These are phyloP conservation scores for Anguilla megastoma DNA, from an alignment of 2,797 vertebrate genomes.

Conservation along the genomic window DNA sequence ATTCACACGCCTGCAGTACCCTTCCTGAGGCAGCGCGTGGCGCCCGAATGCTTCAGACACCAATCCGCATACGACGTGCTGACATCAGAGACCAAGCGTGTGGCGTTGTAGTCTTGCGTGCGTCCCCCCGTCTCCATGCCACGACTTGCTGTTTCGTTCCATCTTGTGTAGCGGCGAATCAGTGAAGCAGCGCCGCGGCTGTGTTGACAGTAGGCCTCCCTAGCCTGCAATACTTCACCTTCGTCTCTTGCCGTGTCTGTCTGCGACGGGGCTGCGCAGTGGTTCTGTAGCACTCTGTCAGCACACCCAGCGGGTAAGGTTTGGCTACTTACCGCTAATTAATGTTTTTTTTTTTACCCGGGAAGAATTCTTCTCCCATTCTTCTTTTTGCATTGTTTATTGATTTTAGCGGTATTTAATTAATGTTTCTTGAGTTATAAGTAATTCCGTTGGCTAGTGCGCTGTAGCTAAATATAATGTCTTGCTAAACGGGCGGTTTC, in stretches of 20 bases:
- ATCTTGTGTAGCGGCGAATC: constrained; percentile 70
- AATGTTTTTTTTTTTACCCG: constrained; percentile 47
- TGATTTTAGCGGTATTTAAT: constrained; percentile 36
- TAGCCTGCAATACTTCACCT: constrained; percentile 50
- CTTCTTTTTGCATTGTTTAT: constrained; percentile 50
- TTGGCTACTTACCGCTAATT: constrained; percentile 48
- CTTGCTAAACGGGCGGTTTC: constrained; percentile 25
- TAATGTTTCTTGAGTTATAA: constrained; percentile 25
- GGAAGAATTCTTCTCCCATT: constrained; percentile 50
- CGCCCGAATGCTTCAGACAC: constrained; percentile 44
- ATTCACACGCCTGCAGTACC: constrained; percentile 54
- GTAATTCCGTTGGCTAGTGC: background rate
- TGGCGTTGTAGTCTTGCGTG: constrained; percentile 68
- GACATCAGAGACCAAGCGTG: constrained; percentile 75
- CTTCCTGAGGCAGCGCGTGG: constrained; percentile 46
- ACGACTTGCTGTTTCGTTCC: constrained; percentile 78
- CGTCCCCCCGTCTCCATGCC: constrained; percentile 68
- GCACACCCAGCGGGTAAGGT: constrained; percentile 64
- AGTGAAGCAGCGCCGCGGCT: constrained; percentile 51
- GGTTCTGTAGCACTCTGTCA: constrained; percentile 56
- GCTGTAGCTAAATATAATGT: constrained; percentile 15
- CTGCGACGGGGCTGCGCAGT: constrained; percentile 50
- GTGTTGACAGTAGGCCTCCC: constrained; percentile 57
- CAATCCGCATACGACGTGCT: constrained; percentile 63
- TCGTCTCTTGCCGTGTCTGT: constrained; percentile 50